Evolutionary conservation across 1,140 invertebrate species (phyloP).

Genomic region (Penaeus japonicus): DNA sequence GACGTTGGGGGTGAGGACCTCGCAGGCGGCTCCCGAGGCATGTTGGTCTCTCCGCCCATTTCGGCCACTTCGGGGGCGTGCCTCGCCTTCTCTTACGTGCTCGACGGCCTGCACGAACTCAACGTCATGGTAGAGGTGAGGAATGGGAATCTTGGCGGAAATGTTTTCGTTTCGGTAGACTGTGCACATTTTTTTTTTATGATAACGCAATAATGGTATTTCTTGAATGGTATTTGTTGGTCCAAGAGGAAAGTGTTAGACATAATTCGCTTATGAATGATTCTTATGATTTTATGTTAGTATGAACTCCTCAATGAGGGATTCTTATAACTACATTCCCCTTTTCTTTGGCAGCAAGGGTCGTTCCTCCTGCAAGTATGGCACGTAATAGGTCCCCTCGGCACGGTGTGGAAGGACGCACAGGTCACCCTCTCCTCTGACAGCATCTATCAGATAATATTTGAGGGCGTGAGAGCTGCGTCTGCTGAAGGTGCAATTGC

Average conservation of each 20-base stretch:
- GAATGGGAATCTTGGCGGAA: neutral
- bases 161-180: neutral
- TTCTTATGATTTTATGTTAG: neutral
- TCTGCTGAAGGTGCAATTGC: slow-evolving; percentile 23
- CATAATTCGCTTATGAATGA: too few relatives aligned
- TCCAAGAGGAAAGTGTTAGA: too few relatives aligned
- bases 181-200: neutral
- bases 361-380: neutral
- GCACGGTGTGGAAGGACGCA: neutral
- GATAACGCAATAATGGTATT: too few relatives aligned
- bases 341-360: neutral
- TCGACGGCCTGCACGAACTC: slow-evolving; percentile 27
- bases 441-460: slow-evolving; percentile 18
- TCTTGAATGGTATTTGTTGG: too few relatives aligned
- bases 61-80: slow-evolving; percentile 8
- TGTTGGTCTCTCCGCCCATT: slow-evolving; percentile 8
- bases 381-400: slow-evolving; percentile 6
- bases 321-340: neutral
- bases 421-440: slow-evolving; percentile 15
- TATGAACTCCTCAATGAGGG: neutral
- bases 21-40: neutral
- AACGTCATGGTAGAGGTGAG: slow-evolving; percentile 16
- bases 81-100: slow-evolving; percentile 17
- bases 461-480: slow-evolving; percentile 22
- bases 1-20: neutral